Conservation (phyloP, 2,797 vertebrate species). For the Urophycis tenuis region DNA sequence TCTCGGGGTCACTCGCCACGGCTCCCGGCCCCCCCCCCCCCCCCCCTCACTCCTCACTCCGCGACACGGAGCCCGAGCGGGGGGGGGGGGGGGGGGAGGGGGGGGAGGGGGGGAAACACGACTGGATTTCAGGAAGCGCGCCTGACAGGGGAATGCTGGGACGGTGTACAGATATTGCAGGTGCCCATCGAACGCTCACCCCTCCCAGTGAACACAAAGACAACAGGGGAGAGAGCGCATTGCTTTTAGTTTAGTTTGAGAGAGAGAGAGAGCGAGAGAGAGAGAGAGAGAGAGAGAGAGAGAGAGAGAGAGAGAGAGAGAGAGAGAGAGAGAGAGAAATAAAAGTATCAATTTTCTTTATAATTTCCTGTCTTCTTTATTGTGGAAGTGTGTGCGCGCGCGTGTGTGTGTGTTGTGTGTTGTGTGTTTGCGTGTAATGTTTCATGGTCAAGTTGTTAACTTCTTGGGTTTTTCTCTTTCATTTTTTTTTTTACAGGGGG, state of each 20-base stretch:
- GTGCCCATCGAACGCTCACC: slow-evolving; percentile 90
- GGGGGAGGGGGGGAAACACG: slow-evolving; percentile 65
- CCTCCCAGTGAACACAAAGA: slow-evolving; percentile 80
- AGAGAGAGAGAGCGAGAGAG: slow-evolving; percentile 4
- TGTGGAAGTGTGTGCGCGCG: slow-evolving; percentile 58
- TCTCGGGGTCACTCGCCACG: no score
- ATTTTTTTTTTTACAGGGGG: slow-evolving; percentile 40
- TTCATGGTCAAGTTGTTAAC: slow-evolving; percentile 72
- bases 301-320: no score
- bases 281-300: no score
- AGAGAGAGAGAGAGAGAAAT: slow-evolving; percentile 23
- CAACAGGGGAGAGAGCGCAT: slow-evolving; percentile 80
- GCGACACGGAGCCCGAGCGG: no score
- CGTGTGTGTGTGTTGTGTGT: slow-evolving; percentile 56
- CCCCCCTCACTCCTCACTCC: no score
- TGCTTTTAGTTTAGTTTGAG: not conserved
- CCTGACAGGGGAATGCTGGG: slow-evolving; percentile 69
- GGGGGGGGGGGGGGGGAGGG: not conserved
- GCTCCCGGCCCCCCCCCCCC: no score
- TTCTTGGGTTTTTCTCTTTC: slow-evolving; percentile 58
- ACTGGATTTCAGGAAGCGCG: slow-evolving; percentile 75
- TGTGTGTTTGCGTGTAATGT: slow-evolving; percentile 53
- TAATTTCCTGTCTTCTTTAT: slow-evolving; percentile 75
- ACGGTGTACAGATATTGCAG: slow-evolving; percentile 68
- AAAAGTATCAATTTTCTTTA: slow-evolving; percentile 68